Evolutionary conservation across 2,797 vertebrate species (phyloP).

Genomic region (Myripristis jacobus): DNA sequence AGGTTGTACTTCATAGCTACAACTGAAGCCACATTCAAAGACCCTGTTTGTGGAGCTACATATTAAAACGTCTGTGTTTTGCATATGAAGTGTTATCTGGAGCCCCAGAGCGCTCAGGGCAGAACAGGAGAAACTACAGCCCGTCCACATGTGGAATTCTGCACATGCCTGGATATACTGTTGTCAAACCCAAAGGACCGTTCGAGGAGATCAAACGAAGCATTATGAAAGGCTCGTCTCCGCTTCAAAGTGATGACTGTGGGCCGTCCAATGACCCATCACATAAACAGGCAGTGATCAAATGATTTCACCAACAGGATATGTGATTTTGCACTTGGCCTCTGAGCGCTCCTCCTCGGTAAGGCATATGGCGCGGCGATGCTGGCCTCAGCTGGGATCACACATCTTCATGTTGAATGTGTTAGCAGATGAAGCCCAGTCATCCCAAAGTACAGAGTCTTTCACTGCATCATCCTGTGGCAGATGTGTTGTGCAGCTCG

Average conservation of each 20-base stretch:
- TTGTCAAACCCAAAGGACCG: not conserved
- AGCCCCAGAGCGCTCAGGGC: not conserved
- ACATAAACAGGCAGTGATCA: constrained; percentile 20
- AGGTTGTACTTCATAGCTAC: too few relatives aligned
- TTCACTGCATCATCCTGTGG: constrained; percentile 13
- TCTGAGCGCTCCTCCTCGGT: constrained; percentile 17
- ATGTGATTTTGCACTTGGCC: not conserved
- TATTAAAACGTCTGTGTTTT: too few relatives aligned
- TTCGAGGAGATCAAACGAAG: not conserved
- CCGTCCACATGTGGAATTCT: too few relatives aligned
- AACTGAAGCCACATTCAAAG: too few relatives aligned
- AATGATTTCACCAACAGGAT: constrained; percentile 30
- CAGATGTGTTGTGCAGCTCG: not conserved
- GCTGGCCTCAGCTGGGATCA: constrained; percentile 33
- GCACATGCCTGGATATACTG: not conserved
- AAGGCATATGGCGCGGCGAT: constrained; percentile 59
- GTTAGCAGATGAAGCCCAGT: constrained; percentile 3
- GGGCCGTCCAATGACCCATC: constrained; percentile 9
- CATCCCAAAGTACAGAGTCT: constrained; percentile 15
- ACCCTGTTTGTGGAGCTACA: too few relatives aligned
- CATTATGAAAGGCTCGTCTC: not conserved
- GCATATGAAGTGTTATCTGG: too few relatives aligned
- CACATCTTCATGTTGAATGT: constrained; percentile 1
- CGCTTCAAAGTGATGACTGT: constrained; percentile 10
- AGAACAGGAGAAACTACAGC: not conserved